Evolutionary conservation across 2,888 invertebrate genomes (phyloP).

Genomic region (Loripinus fragilis): DNA sequence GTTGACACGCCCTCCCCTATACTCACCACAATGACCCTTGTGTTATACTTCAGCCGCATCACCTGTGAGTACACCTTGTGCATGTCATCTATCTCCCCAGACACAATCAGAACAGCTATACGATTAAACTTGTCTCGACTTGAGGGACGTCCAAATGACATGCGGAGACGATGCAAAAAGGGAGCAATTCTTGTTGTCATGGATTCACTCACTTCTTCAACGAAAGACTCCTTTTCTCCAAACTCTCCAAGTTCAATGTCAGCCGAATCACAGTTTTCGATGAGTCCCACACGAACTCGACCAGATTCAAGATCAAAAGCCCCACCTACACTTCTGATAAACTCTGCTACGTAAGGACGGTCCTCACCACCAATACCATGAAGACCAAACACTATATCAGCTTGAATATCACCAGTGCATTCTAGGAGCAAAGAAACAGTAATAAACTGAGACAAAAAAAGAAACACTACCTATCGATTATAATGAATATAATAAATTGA

Average conservation of each 20-base stretch:
- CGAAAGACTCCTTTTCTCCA: background rate
- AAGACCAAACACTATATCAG: slow-evolving; percentile 50
- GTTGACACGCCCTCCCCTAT: slow-evolving; percentile 26
- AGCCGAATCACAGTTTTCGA: background rate
- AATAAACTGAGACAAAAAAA: background rate
- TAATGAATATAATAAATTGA: no score
- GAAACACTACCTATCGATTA: no score
- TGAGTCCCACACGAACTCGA: background rate
- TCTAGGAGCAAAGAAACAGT: slow-evolving; percentile 21
- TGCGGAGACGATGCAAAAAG: background rate
- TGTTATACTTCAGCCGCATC: slow-evolving; percentile 24
- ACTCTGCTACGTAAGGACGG: slow-evolving; percentile 25
- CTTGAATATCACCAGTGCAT: slow-evolving; percentile 27
- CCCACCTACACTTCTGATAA: slow-evolving; percentile 35
- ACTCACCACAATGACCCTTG: slow-evolving; percentile 29
- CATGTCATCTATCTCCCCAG: slow-evolving; percentile 30
- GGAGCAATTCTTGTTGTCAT: slow-evolving; percentile 22
- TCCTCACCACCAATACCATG: slow-evolving; percentile 35
- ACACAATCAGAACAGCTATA: slow-evolving; percentile 22
- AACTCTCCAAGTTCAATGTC: slow-evolving; percentile 17
- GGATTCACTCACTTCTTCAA: background rate
- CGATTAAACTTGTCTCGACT: background rate
- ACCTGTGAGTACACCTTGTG: slow-evolving; percentile 9
- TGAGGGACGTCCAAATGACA: slow-evolving; percentile 14
- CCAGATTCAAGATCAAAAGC: slow-evolving; percentile 34